These are phyloP conservation scores for Diarsia mendica DNA, from an alignment of 2,888 invertebrate genomes.

Conservation along the genomic window DNA sequence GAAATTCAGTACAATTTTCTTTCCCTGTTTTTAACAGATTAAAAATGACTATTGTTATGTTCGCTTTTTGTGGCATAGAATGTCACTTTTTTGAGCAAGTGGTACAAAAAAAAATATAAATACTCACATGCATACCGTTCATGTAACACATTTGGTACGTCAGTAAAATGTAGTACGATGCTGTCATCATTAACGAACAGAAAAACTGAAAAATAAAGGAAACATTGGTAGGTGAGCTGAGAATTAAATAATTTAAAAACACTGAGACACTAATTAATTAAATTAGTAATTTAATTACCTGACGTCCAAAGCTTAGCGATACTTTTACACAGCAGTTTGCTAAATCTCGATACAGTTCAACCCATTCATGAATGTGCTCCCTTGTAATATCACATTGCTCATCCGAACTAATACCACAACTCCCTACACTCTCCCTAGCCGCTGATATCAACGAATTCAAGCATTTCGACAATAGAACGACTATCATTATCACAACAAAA, in stretches of 20 bases:
- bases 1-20: too few relatives aligned
- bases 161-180: slow-evolving; percentile 17
- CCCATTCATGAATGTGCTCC: slow-evolving; percentile 22
- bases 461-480: background rate
- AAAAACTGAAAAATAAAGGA: slow-evolving; percentile 13
- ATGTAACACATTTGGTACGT: slow-evolving; percentile 23
- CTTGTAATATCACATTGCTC: background rate
- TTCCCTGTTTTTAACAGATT: too few relatives aligned
- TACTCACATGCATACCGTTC: slow-evolving; percentile 10
- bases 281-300: background rate
- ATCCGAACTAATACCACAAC: background rate
- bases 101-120: background rate
- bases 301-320: slow-evolving; percentile 12
- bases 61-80: too few relatives aligned
- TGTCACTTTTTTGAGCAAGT: too few relatives aligned
- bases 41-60: too few relatives aligned
- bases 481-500: slow-evolving; percentile 1
- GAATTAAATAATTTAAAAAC: background rate
- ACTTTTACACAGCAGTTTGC: slow-evolving; percentile 11
- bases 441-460: background rate
- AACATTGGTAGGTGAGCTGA: background rate
- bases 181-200: slow-evolving; percentile 3
- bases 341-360: slow-evolving; percentile 22
- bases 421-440: background rate
- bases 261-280: background rate